Evolutionary conservation across 2,888 invertebrate genomes (phyloP).

Genomic region (Patella depressa): DNA sequence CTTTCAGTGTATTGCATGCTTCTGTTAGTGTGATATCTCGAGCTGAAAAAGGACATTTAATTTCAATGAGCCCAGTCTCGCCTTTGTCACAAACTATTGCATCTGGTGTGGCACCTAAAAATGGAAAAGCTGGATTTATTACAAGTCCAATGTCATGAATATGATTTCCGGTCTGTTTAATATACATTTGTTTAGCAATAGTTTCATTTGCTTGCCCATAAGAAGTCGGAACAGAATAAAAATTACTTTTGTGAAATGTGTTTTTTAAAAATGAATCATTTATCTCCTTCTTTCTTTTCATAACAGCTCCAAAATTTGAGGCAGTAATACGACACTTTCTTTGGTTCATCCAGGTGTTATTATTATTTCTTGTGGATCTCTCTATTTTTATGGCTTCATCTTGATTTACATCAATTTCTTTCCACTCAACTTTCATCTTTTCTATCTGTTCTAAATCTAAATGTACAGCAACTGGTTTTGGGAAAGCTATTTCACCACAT

Average conservation of each 20-base stretch:
- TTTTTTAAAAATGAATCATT: background rate
- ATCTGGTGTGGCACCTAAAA: no score
- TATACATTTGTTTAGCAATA: constrained; percentile 1
- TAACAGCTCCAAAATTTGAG: background rate
- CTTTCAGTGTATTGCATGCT: no score
- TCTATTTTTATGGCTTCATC: background rate
- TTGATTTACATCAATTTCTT: background rate
- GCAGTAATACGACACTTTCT: background rate
- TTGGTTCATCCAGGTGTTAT: background rate
- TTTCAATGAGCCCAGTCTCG: no score
- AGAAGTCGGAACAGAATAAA: background rate
- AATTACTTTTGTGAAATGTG: background rate
- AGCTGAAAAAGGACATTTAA: no score
- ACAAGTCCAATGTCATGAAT: no score
- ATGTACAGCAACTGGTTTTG: background rate
- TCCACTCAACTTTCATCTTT: background rate
- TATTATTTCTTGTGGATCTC: background rate
- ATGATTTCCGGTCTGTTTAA: background rate
- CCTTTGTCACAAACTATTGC: no score
- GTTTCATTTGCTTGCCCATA: background rate
- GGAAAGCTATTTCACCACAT: background rate
- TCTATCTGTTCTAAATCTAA: background rate
- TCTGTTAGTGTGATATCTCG: no score
- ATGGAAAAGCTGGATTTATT: no score
- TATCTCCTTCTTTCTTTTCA: background rate